These are phyloP conservation scores for Pachyseris speciosa DNA, from an alignment of 64 coral and sea anemone species.

Conservation along the genomic window DNA sequence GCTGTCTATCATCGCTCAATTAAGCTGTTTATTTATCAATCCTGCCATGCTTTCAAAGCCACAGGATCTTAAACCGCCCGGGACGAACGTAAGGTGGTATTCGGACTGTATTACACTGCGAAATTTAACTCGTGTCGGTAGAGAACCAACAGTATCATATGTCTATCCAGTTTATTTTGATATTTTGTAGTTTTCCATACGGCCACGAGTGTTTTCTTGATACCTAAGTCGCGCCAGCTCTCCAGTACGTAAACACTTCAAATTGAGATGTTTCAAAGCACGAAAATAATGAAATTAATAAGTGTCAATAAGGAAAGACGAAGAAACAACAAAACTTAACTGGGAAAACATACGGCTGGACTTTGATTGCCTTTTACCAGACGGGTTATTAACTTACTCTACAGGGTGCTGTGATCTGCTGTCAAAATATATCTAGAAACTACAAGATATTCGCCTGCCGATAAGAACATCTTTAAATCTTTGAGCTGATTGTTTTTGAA, in stretches of 20 bases:
- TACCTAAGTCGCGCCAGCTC: not conserved
- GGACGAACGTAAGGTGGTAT: not conserved
- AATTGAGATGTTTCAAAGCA: not conserved
- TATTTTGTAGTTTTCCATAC: not conserved
- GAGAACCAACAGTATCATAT: slow-evolving; percentile 14
- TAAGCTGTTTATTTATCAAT: slow-evolving; percentile 62
- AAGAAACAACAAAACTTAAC: not conserved
- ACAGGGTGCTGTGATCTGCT: not conserved
- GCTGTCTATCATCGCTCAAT: slow-evolving; percentile 55
- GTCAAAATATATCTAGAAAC: not conserved
- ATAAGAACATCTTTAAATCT: not conserved
- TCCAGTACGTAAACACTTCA: not conserved
- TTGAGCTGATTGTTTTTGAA: not conserved
- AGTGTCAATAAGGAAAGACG: not conserved
- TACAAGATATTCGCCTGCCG: not conserved
- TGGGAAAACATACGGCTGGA: not conserved
- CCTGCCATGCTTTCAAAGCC: slow-evolving; percentile 40
- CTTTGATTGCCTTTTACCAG: not conserved
- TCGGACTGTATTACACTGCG: not conserved
- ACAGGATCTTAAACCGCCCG: slow-evolving; percentile 29
- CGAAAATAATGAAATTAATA: not conserved
- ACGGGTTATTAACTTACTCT: not conserved
- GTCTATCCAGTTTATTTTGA: not conserved
- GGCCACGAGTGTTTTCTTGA: not conserved
- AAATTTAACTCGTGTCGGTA: slow-evolving; percentile 24